Evolutionary conservation across 2,888 invertebrate genomes (phyloP), one percentile per base, ranked within the genome.

Genomic region (Eilema sororculum): DNA sequence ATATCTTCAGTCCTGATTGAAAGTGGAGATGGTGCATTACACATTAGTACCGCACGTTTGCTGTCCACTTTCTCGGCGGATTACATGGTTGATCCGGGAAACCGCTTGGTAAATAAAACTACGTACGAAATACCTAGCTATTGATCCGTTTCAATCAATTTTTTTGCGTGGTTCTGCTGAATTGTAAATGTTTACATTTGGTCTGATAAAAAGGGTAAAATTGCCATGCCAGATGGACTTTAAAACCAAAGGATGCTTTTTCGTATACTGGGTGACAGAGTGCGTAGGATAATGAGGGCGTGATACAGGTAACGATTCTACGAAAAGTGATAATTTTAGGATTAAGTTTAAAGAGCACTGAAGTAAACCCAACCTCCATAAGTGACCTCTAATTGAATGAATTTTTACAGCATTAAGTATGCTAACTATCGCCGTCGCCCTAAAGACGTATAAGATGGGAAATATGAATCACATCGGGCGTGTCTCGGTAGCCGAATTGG

Each of bases 1-100:
- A 37, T 3, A 30, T 33, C 16, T 3, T 16, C 24, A 9, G 37
- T 24, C 16, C 24, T 62, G 22, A 65, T 60, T 65, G 59, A 52
- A 69, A 69, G 65, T 69, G 41, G 59, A 65, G 46, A 57, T 46
- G 41, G 33, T 13, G 37, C 12, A 61, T 62, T 24, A 37, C 16
- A 12, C 25, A 65, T 56, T 56, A 61, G 65, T 60, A 59, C n/a
- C 65, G 60, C 65, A 61, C 65, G 65, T 65, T 60, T 20, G 30
- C 28, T 22, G 9, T 20, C 25, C 61, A 28, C 69, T 69, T 69
- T 69, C 69, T 61, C 65, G 16, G 4, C 22, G 16, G 24, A 28
- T 52, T 28, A 20, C 52, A 52, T 52, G 60, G 52, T 30, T 57
- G 41, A 57, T 69, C 65, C 60, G 25, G 65, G 60, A 60, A 60